Evolutionary conservation across 2,888 invertebrate genomes (phyloP).

Genomic region (Hirtodrosophila alboralis): DNA sequence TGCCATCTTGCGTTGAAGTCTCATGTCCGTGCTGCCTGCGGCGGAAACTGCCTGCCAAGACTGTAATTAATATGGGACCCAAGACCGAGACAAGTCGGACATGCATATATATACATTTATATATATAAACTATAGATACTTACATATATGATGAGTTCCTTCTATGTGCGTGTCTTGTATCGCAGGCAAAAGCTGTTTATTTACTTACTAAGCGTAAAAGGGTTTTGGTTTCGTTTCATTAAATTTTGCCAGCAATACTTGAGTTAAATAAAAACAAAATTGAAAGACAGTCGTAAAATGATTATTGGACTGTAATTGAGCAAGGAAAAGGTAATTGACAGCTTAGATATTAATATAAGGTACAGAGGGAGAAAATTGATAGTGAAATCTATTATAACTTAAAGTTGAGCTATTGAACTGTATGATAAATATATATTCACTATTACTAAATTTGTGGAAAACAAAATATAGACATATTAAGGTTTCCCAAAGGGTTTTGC

Average conservation of each 20-base stretch:
- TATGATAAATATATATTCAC: too few relatives aligned
- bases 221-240: conserved; percentile 67
- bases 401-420: too few relatives aligned
- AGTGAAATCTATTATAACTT: too few relatives aligned
- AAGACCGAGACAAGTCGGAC: conserved; percentile 33
- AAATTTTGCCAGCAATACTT: conserved; percentile 40
- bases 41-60: conserved; percentile 65
- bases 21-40: conserved; percentile 50
- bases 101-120: conserved; percentile 14
- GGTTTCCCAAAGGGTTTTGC: too few relatives aligned
- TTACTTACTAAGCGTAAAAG: conserved; percentile 57
- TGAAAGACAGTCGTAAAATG: conserved; percentile 9
- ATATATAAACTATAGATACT: conserved; percentile 1
- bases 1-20: conserved; percentile 41
- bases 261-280: conserved; percentile 30
- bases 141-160: conserved; percentile 1
- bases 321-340: conserved; percentile 23
- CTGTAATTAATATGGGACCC: conserved; percentile 68
- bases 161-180: conserved; percentile 13
- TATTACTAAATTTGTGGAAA: too few relatives aligned
- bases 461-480: too few relatives aligned
- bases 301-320: conserved; percentile 4
- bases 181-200: conserved; percentile 52
- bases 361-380: too few relatives aligned
- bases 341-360: background rate